Conservation (phyloP, 2,113 vertebrate species). For the Pterophyllum scalare region DNA sequence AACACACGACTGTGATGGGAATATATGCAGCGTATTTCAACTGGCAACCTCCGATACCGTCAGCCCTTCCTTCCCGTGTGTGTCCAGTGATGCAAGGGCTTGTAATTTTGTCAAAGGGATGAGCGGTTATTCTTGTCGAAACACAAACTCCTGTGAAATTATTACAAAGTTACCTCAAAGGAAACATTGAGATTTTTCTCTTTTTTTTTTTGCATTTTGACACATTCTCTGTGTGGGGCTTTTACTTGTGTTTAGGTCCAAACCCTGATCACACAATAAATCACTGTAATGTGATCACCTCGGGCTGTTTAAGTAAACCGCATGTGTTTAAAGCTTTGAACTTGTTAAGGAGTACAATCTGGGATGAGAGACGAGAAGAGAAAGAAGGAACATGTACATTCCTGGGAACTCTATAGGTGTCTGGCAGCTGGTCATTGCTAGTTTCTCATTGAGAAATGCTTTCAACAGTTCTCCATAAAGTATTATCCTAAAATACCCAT, state of each 20-base stretch:
- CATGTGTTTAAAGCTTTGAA: slow-evolving; percentile 13
- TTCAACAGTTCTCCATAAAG: background rate
- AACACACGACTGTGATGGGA: background rate
- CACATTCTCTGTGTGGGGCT: background rate
- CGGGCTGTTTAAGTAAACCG: background rate
- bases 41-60: slow-evolving; percentile 21
- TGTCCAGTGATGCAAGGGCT: slow-evolving; percentile 52
- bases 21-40: background rate
- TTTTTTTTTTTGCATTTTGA: background rate
- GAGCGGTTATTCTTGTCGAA: background rate
- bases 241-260: background rate
- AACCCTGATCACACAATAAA: background rate
- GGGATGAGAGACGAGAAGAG: background rate
- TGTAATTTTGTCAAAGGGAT: slow-evolving; percentile 16
- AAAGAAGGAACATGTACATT: background rate
- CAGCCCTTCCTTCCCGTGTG: slow-evolving; percentile 3
- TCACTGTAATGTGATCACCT: background rate
- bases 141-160: background rate
- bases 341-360: background rate
- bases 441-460: background rate
- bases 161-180: background rate
- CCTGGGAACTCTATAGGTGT: slow-evolving; percentile 71
- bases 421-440: slow-evolving; percentile 71
- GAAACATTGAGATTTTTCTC: background rate
- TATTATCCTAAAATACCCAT: background rate